Evolutionary conservation across 2,113 vertebrate genomes (phyloP).

Genomic region (Thalassoma bifasciatum): DNA sequence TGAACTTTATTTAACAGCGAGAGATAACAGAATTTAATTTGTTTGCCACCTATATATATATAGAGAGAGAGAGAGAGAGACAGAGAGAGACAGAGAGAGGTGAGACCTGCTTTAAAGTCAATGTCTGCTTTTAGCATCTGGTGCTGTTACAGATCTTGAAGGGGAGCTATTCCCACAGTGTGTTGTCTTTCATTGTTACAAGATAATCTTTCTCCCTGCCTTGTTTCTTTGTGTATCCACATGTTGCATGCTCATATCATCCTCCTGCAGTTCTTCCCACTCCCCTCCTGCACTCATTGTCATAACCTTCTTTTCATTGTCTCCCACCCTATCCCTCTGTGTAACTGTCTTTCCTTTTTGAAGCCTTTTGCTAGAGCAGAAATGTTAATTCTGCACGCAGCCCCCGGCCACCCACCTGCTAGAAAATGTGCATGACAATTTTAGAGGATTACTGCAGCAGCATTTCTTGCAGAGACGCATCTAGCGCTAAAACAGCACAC

Average conservation of each 20-base stretch:
- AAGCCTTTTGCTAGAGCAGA: conserved; percentile 61
- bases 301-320: conserved; percentile 9
- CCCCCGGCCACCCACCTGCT: conserved; percentile 56
- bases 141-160: conserved; percentile 25
- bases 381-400: conserved; percentile 46
- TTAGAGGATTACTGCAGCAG: conserved; percentile 19
- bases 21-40: neutral
- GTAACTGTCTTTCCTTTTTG: conserved; percentile 35
- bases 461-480: conserved; percentile 20
- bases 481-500: neutral
- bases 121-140: neutral
- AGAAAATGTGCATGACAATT: conserved; percentile 23
- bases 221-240: conserved; percentile 10
- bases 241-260: conserved; percentile 51
- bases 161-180: neutral
- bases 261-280: conserved; percentile 40
- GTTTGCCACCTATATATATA: conserved; percentile 1
- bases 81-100: neutral
- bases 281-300: conserved; percentile 11
- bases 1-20: neutral
- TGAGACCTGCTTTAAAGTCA: neutral
- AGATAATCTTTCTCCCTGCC: conserved; percentile 19
- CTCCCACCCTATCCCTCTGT: conserved; percentile 29
- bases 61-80: too few relatives aligned
- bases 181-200: conserved; percentile 4